A percentile compares a stretch with the other conserved stretches of the same genome.
phyloP scores from a whole-genome alignment of 2,113 vertebrate genomes.

The Synchiropus splendidus region DNA sequence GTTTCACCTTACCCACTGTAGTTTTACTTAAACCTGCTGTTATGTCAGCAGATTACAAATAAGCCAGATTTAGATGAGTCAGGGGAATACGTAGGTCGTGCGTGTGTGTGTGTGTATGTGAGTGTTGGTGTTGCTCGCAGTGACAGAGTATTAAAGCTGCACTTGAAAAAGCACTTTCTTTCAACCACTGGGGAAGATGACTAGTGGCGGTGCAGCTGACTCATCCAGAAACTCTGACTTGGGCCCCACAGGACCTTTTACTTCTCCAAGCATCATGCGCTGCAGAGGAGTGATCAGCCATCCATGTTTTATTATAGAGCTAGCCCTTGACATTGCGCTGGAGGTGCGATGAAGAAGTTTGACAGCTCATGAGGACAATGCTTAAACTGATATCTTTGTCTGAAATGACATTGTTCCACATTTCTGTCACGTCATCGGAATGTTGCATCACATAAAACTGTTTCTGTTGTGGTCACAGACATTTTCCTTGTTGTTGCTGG shows the following conservation, averaged over 20 bases:
- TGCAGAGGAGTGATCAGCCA: slow-evolving; percentile 18
- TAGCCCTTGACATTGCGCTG: slow-evolving; percentile 15
- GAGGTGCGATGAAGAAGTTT: slow-evolving; percentile 18
- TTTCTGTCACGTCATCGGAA: too few relatives aligned
- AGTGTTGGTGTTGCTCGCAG: slow-evolving; percentile 8
- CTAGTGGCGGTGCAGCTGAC: slow-evolving; percentile 41
- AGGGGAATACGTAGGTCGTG: slow-evolving; percentile 15
- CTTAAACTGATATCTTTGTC: slow-evolving; percentile 7
- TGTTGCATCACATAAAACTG: too few relatives aligned
- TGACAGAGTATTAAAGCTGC: slow-evolving; percentile 40
- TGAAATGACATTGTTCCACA: too few relatives aligned
- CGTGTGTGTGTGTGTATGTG: background rate
- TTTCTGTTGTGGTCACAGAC: too few relatives aligned
- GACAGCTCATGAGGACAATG: slow-evolving; percentile 16
- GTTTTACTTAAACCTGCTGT: slow-evolving; percentile 40
- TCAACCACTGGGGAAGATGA: slow-evolving; percentile 17
- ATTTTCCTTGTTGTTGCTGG: too few relatives aligned
- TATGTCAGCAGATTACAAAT: slow-evolving; percentile 46
- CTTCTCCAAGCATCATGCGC: slow-evolving; percentile 19
- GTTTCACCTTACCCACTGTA: background rate
- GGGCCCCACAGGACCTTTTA: slow-evolving; percentile 25
- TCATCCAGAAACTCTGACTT: slow-evolving; percentile 23
- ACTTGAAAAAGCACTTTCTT: slow-evolving; percentile 46
- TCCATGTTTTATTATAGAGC: slow-evolving; percentile 24
- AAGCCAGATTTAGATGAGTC: slow-evolving; percentile 29